Conservation (phyloP, 2,113 vertebrate species). For the Pristiophorus japonicus region DNA sequence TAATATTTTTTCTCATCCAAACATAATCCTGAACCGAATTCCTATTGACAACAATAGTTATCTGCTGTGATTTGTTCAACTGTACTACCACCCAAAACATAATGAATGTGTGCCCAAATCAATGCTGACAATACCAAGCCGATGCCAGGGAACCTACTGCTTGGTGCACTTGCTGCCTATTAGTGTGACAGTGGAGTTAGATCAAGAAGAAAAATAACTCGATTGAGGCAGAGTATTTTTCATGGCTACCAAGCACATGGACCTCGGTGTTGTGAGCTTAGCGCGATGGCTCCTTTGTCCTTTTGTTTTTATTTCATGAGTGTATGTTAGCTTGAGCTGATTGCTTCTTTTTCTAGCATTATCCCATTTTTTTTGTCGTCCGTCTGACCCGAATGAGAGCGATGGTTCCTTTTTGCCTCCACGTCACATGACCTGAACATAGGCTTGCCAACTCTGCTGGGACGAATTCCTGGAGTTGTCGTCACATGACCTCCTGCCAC, state of each 20-base stretch:
- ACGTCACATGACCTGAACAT: no score
- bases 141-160: neutral
- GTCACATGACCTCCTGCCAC: no score
- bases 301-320: no score
- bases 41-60: neutral
- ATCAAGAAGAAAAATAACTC: neutral
- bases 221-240: neutral
- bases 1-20: neutral
- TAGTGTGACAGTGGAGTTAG: neutral
- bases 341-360: neutral
- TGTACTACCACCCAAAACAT: neutral
- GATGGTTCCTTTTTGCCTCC: no score
- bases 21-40: neutral
- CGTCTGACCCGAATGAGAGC: neutral
- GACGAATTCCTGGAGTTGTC: no score
- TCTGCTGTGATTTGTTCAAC: neutral
- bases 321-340: neutral
- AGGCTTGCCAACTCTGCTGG: no score
- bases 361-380: neutral
- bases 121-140: neutral
- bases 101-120: neutral
- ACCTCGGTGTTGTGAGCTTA: neutral
- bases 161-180: neutral
- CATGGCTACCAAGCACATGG: neutral
- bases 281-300: neutral